A percentile compares a stretch with the other conserved stretches of the same genome.
Conservation (phyloP, 2,113 vertebrate genomes). For the Notechis scutatus region DNA sequence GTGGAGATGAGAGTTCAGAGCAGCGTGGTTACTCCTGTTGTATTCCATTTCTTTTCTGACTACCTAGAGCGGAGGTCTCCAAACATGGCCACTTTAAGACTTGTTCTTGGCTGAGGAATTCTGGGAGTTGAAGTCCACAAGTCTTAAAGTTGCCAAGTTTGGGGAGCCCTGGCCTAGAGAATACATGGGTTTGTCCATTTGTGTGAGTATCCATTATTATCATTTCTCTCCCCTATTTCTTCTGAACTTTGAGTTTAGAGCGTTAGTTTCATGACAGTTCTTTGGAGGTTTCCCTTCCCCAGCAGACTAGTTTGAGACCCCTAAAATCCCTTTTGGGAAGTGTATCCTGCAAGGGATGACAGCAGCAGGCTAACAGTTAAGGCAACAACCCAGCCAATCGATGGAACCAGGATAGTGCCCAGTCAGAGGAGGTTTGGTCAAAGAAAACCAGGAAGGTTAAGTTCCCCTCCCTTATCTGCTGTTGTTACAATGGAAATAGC, state of each 20-base stretch:
- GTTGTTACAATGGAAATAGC: background rate
- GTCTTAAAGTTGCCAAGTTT: no score
- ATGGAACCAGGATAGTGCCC: background rate
- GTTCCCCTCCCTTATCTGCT: background rate
- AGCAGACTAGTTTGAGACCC: background rate
- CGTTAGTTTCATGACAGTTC: background rate
- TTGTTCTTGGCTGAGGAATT: no score
- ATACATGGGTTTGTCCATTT: background rate
- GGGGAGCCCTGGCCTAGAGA: background rate
- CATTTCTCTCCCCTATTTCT: background rate
- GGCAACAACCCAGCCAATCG: background rate
- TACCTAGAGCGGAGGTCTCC: background rate
- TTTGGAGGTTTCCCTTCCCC: background rate
- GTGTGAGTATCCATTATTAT: background rate
- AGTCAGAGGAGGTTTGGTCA: background rate
- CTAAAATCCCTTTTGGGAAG: background rate
- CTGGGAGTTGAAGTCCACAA: no score
- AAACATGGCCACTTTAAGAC: no score
- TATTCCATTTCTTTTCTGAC: background rate
- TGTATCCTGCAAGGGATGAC: background rate
- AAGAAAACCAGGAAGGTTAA: background rate
- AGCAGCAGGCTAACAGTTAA: background rate
- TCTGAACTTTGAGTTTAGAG: background rate
- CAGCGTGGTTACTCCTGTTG: background rate
- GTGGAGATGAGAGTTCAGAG: background rate